phyloP scores from a whole-genome alignment of 2,113 vertebrate genomes.

The Gulo gulo region DNA sequence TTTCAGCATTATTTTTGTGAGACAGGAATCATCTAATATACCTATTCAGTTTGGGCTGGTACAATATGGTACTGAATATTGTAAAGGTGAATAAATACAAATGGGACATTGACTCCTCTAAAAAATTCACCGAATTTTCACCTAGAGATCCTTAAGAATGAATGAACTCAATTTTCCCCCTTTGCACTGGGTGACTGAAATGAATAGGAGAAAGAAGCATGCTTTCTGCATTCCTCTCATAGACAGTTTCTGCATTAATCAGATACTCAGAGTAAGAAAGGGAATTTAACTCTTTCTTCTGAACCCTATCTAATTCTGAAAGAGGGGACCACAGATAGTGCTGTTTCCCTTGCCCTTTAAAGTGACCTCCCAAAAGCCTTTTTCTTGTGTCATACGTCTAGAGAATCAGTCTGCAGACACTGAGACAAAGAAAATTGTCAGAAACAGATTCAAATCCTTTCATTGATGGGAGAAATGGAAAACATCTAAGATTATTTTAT shows the following conservation, averaged over 20 bases:
- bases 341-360: background rate
- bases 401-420: background rate
- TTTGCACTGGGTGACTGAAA: background rate
- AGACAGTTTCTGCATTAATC: background rate
- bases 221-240: background rate
- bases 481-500: background rate
- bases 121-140: background rate
- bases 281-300: conserved; percentile 31
- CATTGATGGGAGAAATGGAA: background rate
- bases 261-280: background rate
- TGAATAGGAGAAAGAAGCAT: background rate
- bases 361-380: background rate
- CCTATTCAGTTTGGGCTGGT: background rate
- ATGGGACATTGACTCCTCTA: background rate
- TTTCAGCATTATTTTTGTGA: conserved; percentile 5
- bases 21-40: background rate
- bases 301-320: background rate
- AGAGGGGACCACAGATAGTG: background rate
- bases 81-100: background rate
- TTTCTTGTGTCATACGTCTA: background rate
- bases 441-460: background rate
- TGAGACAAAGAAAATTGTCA: background rate
- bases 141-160: background rate
- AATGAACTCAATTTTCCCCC: background rate
- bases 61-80: background rate